phyloP scores from a whole-genome alignment of 35 echinoderm and acorn worm genomes.

The Ptychodera flava region DNA sequence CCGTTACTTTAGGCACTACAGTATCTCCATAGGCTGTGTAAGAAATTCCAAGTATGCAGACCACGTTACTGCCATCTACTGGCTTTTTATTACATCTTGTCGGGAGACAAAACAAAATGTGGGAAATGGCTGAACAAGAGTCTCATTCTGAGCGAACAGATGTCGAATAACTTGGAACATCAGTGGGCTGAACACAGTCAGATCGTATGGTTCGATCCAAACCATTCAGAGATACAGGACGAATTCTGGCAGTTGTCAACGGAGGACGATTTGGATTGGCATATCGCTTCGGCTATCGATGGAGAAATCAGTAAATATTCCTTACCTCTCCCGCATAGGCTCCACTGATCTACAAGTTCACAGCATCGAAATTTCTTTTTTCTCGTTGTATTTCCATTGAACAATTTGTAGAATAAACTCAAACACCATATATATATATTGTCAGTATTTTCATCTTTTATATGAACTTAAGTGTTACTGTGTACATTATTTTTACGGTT shows the following conservation, averaged over 20 bases:
- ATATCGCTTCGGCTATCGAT: not conserved
- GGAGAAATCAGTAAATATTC: conserved; percentile 32
- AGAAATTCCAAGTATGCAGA: conserved; percentile 29
- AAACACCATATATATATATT: too few species aligned
- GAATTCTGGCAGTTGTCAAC: conserved; percentile 39
- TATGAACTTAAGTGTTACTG: too few species aligned
- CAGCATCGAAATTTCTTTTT: too few species aligned
- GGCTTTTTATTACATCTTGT: conserved; percentile 35
- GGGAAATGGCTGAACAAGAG: conserved; percentile 16
- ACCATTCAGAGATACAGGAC: conserved; percentile 19
- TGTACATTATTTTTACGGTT: too few species aligned
- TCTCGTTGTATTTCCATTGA: too few species aligned
- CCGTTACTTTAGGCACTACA: conserved; percentile 30
- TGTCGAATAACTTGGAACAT: conserved; percentile 26
- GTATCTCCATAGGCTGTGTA: conserved; percentile 7
- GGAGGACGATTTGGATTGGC: conserved; percentile 37
- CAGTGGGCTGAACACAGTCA: conserved; percentile 56
- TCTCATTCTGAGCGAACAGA: conserved; percentile 19
- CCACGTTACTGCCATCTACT: conserved; percentile 42
- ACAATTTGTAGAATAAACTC: too few species aligned
- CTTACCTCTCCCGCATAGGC: conserved; percentile 26
- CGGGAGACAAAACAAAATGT: not conserved
- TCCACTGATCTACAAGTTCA: not conserved
- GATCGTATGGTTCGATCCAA: conserved; percentile 36
- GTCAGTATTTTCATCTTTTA: too few species aligned